Percentiles rank a stretch among this genome's conserved stretches.
phyloP scores from a whole-genome alignment of 2,797 vertebrate genomes.

The Coranthus polyacanthus region DNA sequence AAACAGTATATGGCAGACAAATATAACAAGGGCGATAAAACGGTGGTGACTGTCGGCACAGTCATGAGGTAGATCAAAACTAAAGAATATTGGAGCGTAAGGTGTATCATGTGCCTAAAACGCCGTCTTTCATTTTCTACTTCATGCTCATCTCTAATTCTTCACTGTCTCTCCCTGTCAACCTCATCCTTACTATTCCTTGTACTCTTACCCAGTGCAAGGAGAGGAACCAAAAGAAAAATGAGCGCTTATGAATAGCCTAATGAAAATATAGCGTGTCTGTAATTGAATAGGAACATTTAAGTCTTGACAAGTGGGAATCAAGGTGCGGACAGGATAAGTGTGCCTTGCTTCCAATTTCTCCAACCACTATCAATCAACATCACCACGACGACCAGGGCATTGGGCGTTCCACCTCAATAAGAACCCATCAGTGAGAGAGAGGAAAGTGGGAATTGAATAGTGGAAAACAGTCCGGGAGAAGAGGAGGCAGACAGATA shows the following conservation, averaged over 20 bases:
- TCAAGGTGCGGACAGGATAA: conserved; percentile 57
- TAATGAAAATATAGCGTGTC: conserved; percentile 60
- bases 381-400: conserved; percentile 38
- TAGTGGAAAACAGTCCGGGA: conserved; percentile 4
- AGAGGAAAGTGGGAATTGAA: conserved; percentile 16
- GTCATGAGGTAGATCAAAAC: conserved; percentile 15
- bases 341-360: conserved; percentile 46
- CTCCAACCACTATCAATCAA: conserved; percentile 64
- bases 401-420: conserved; percentile 52
- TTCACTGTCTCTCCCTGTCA: conserved; percentile 6
- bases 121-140: conserved; percentile 30
- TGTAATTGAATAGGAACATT: conserved; percentile 71
- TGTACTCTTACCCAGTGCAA: neutral
- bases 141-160: conserved; percentile 23
- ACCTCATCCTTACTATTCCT: conserved; percentile 4
- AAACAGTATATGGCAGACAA: neutral
- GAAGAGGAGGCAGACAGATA: neutral
- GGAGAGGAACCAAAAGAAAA: conserved; percentile 40
- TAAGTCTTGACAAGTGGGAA: conserved; percentile 48
- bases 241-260: conserved; percentile 50
- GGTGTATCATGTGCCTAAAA: conserved; percentile 19
- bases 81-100: conserved; percentile 1
- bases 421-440: conserved; percentile 46
- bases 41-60: neutral
- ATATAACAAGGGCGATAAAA: neutral